Conservation (phyloP, 2,888 invertebrate species). For the Cosmia trapezina region DNA sequence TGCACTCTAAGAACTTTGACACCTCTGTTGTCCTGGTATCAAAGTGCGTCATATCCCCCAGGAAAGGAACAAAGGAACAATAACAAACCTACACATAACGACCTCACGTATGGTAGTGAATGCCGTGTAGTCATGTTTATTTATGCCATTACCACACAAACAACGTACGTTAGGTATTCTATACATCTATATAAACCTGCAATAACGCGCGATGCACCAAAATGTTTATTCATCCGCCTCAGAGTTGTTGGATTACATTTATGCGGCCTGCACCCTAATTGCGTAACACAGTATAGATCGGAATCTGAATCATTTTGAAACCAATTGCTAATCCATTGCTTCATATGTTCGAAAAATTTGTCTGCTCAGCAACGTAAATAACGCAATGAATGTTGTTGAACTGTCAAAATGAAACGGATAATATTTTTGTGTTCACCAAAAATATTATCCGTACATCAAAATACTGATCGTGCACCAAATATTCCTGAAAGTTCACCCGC, state of each 20-base stretch:
- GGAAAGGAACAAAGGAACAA: conserved; percentile 5
- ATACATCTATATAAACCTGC: neutral
- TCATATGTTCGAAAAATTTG: no score
- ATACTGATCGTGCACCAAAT: no score
- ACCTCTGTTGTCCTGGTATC: conserved; percentile 1
- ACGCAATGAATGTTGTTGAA: no score
- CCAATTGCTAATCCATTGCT: no score
- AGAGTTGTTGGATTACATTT: neutral
- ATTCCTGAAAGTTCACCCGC: no score
- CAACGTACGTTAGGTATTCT: neutral
- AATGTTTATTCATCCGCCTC: neutral
- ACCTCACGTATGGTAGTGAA: neutral
- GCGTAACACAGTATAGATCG: no score
- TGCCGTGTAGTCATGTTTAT: conserved; percentile 21
- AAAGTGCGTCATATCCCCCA: neutral
- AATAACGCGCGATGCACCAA: neutral
- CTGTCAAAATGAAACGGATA: no score
- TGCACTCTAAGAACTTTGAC: neutral
- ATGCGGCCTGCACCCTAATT: no score
- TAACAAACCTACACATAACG: conserved; percentile 16
- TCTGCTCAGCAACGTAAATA: no score
- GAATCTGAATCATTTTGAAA: no score
- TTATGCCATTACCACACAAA: conserved; percentile 11
- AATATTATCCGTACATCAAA: no score
- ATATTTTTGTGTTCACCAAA: no score